phyloP scores from a whole-genome alignment of 1,140 invertebrate species.

The Hypsibius dujardini region DNA sequence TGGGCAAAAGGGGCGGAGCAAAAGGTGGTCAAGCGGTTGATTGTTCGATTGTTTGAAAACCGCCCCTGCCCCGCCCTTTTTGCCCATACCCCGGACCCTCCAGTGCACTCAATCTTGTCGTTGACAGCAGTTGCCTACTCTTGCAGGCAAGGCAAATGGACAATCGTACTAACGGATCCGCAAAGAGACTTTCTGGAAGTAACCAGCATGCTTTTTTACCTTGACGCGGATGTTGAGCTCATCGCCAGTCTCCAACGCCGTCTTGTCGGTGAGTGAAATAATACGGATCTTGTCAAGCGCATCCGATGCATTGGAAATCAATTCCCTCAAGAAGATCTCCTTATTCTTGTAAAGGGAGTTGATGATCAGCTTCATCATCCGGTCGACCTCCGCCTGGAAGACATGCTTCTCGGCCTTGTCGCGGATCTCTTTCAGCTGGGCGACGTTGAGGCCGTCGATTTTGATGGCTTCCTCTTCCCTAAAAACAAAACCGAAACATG shows the following conservation, averaged over 20 bases:
- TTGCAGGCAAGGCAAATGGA: no score
- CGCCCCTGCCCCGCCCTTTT: not conserved
- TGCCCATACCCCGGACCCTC: no score
- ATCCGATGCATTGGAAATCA: constrained; percentile 92
- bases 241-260: constrained; percentile 46
- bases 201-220: constrained; percentile 29
- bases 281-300: constrained; percentile 86
- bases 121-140: no score
- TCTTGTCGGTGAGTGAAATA: constrained; percentile 67
- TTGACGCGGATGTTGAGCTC: constrained; percentile 84
- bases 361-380: constrained; percentile 99
- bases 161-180: constrained; percentile 9
- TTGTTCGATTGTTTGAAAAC: no score
- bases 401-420: constrained; percentile 78
- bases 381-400: constrained; percentile 91
- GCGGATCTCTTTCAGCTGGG: constrained; percentile 73
- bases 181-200: constrained; percentile 13
- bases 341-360: constrained; percentile 96
- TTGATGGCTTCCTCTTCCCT: constrained; percentile 93
- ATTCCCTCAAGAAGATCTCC: constrained; percentile 90
- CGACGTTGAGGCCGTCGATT: constrained; percentile 79
- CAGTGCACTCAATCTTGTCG: no score
- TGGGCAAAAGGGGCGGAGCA: no score
- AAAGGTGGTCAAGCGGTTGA: no score
- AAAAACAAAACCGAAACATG: constrained; percentile 56